A percentile compares a stretch with the other conserved stretches of the same genome.
Conservation (phyloP, 2,113 vertebrate species). For the Halichoeres trimaculatus region DNA sequence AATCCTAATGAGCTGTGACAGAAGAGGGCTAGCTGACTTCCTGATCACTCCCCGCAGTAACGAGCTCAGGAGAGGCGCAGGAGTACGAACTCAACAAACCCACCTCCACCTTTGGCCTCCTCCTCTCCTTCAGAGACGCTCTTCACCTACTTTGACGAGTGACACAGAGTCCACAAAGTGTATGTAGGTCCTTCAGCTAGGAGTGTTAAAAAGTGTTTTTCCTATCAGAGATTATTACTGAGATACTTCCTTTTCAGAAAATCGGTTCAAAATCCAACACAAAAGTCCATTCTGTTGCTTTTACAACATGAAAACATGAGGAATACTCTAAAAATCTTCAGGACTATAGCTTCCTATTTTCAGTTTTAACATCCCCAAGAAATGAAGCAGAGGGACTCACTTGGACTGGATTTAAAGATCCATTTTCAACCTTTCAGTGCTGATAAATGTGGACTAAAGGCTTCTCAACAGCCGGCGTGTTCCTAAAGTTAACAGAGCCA, state of each 20-base stretch:
- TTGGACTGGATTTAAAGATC: too few species aligned
- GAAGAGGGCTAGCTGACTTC: conserved; percentile 55
- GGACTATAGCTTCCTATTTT: too few species aligned
- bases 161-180: not conserved
- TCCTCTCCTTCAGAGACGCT: not conserved
- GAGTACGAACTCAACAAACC: conserved; percentile 9
- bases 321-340: too few species aligned
- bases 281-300: too few species aligned
- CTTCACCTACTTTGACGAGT: conserved; percentile 11
- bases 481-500: conserved; percentile 17
- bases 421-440: not conserved
- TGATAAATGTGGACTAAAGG: not conserved
- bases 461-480: accelerated
- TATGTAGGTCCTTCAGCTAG: too few species aligned
- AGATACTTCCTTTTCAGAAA: too few species aligned
- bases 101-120: conserved; percentile 8
- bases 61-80: conserved; percentile 53
- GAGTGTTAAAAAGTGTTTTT: too few species aligned
- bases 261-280: too few species aligned
- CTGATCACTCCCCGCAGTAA: conserved; percentile 61
- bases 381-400: too few species aligned
- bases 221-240: too few species aligned
- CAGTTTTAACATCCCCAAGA: not conserved
- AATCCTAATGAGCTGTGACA: conserved; percentile 71
- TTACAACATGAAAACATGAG: too few species aligned